phyloP scores from a whole-genome alignment of 2,888 invertebrate species.

The Lucinisca nassula region DNA sequence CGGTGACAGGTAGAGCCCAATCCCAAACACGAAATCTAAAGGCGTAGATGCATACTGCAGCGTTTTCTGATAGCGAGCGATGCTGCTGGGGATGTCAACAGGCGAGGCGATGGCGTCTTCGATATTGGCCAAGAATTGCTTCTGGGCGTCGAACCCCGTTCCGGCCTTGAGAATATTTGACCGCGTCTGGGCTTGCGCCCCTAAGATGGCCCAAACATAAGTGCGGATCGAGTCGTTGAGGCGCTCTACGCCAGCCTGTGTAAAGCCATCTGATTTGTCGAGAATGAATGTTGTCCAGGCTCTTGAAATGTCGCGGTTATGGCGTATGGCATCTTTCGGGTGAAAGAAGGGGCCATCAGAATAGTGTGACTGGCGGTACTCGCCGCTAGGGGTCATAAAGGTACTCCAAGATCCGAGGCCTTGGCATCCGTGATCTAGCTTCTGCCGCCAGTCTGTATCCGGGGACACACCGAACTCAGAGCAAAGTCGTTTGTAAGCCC shows the following conservation, averaged over 20 bases:
- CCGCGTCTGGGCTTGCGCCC: not conserved
- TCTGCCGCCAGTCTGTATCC: not conserved
- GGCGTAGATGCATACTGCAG: not conserved
- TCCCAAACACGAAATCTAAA: not conserved
- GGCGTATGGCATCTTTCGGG: not conserved
- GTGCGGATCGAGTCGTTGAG: constrained; percentile 2
- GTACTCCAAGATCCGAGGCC: not conserved
- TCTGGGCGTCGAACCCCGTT: not conserved
- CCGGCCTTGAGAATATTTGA: not conserved
- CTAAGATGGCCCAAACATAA: not conserved
- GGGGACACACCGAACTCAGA: not conserved
- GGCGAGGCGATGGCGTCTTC: not conserved
- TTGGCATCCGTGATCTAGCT: not conserved
- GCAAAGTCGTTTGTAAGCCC: not conserved
- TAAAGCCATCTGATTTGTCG: not conserved
- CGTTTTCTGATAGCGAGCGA: not conserved
- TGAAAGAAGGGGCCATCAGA: not conserved
- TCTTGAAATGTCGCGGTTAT: not conserved
- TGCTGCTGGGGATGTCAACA: not conserved
- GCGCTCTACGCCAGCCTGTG: not conserved
- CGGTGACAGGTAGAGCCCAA: not conserved
- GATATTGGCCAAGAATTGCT: not conserved
- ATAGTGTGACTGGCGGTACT: not conserved
- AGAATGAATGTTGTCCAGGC: not conserved
- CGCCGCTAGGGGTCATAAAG: not conserved